Conservation (phyloP, 2,797 vertebrate species). For the Morelia viridis region DNA sequence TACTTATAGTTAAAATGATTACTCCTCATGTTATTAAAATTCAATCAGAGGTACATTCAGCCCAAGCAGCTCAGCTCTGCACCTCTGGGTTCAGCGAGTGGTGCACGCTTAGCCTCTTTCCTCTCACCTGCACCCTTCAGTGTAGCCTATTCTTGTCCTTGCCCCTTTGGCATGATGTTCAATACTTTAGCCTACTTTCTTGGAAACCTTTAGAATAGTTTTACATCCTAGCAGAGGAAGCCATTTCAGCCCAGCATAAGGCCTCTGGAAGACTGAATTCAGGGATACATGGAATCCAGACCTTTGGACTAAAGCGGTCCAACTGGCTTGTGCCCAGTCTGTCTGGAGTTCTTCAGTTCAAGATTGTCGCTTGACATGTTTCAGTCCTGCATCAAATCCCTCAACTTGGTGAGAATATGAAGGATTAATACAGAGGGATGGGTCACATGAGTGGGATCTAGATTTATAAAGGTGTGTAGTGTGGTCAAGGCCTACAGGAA, state of each 20-base stretch:
- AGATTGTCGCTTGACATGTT: background rate
- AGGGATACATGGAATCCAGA: background rate
- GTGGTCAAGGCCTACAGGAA: background rate
- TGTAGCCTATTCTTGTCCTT: background rate
- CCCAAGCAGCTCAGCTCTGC: background rate
- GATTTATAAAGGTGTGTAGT: background rate
- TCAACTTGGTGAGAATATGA: background rate
- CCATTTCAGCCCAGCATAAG: conserved; percentile 33
- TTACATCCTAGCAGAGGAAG: conserved; percentile 20
- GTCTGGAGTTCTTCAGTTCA: conserved; percentile 19
- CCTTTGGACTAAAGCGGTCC: background rate
- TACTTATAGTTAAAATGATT: background rate
- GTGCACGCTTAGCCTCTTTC: background rate
- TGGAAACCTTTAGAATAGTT: conserved; percentile 7
- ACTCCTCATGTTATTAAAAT: background rate
- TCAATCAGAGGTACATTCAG: background rate
- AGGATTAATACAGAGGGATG: background rate
- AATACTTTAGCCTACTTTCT: background rate
- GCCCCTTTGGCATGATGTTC: background rate
- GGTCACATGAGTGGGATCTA: background rate
- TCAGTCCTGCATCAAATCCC: background rate
- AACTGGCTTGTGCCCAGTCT: conserved; percentile 20
- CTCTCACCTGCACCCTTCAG: background rate
- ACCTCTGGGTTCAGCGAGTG: background rate
- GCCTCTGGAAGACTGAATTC: conserved; percentile 20